Base-by-base conservation (phyloP, 2,113 vertebrate genomes). In the Leuciscus idus region DNA sequence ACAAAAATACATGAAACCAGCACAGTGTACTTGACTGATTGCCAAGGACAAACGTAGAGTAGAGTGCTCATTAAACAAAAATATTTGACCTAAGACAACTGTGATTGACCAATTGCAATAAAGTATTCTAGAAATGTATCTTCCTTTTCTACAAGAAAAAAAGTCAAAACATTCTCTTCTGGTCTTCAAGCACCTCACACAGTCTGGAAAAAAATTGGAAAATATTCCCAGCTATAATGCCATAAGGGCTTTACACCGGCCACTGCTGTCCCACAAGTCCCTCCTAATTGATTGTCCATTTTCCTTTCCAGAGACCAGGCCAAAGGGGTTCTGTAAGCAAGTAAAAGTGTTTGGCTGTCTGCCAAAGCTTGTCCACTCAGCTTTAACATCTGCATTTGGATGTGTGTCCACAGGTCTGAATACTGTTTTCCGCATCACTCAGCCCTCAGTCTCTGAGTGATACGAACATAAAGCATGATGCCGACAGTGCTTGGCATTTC, bases 201-300 rank as follows among this genome's bases (percentile, higher is more conserved):
- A 93, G 91, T 48, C 91, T 94, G 93, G 89, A 81, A 89, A 89
- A 76, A 78, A 91, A 89, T 87, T 88, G 91, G 89, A 92, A 94
- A 93, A 91, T 92, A 91, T 90, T 94, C 90, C 88, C 90, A 93
- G 90, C 90, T 93, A 92, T 88, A 87, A 85, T 68, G 88, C 92
- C 92, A 94, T 91, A 92, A 92, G 92, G 89, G 88, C 64, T 15
- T 85, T 83, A 85, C 82, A 73, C 73, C 7, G 19, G 68, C 48
- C 33, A 33, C 78, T 33, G 30, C 84, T 75, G 87, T 83, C 83
- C 50, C 85, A 88, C 87, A 81, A 30, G n/a, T 83, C 70, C 62
- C 39, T 46, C 43, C 66, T 68, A 85, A 81, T 87, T 61, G 59
- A 85, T 89, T 66, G 83, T 80, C 74, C 59, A 80, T 84, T 79